Evolutionary conservation across 2,797 vertebrate genomes (phyloP), one percentile per base, ranked within the genome.

Genomic region (Parotocinclus haroldoi): DNA sequence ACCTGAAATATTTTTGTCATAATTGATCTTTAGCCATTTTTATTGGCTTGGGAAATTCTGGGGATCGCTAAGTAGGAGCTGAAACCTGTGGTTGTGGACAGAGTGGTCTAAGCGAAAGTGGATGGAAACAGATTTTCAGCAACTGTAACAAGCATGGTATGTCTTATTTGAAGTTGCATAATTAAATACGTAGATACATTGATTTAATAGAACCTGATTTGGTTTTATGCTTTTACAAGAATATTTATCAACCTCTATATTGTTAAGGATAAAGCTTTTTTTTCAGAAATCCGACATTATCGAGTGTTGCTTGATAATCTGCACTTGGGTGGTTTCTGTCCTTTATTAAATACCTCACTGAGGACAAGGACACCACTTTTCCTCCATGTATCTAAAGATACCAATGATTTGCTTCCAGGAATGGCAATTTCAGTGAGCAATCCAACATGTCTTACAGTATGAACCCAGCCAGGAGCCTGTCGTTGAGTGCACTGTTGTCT

Each of bases 401-500:
- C 9, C 10, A 13, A 46, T 17, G 17, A 17, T 40, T 45, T 46
- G 13, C 9, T 44, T 57, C 1, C 13, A 16, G 54, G 18, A 48
- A 44, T 38, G n/a, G 12, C 4, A 0, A 53, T 9, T 42, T 9
- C 5, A 42, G 10, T 42, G 40, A 42, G 40, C 40, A 9, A 8
- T 27, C n/a, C n/a, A n/a, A 39, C 46, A 40, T 13, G n/a, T 63
- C 64, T 60, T 69, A 16, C 9, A 37, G 19, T n/a, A 12, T 42
- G 37, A 40, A 57, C 66, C 52, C 49, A 42, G 37, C 58, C 44
- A 44, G 42, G 49, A 69, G 39, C 14, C 39, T 67, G 27, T 59
- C 50, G 62, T 66, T 55, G 63, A 11, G 63, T 53, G 1, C 55
- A 10, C 36, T 40, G 42, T 62, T 61, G 70, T 63, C 51, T 66